Evolutionary conservation across 2,888 invertebrate species (phyloP), one percentile per base, ranked within the genome.

Genomic region (Chalcis sispes): DNA sequence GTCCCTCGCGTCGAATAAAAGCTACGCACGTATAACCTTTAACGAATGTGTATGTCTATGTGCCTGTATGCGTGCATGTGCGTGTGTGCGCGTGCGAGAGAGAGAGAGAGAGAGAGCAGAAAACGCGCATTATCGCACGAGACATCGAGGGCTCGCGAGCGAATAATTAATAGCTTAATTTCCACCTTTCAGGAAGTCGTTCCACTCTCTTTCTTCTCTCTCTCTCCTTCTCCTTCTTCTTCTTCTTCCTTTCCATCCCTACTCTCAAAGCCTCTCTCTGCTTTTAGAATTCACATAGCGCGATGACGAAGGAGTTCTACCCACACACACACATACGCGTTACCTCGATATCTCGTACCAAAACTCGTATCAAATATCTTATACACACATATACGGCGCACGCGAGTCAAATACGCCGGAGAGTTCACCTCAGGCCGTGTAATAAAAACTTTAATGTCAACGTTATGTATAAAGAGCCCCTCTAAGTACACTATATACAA

Each of bases 91-190:
- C n/a, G n/a, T n/a, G n/a, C n/a, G n/a, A n/a, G n/a, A n/a, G n/a
- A n/a, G n/a, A n/a, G n/a, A n/a, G n/a, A n/a, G n/a, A n/a, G n/a
- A n/a, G n/a, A n/a, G n/a, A n/a, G n/a, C n/a, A n/a, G n/a, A n/a
- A n/a, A n/a, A n/a, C n/a, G n/a, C n/a, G n/a, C 32, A 32, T 32
- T 5, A 5, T 8, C 32, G 32, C 40, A 27, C 15, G 27, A 18
- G 15, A 52, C 56, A 48, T 58, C 65, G 65, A 25, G 56, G 64
- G n/a, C n/a, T 36, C 13, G 32, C 62, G n/a, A 10, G 69, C 76
- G 81, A 81, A 83, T 86, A 86, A 87, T 86, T 85, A 86, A 86
- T 86, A 85, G 86, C 85, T 86, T 84, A 85, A 86, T 86, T 86
- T 86, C 83, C 83, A 85, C 82, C 85, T 84, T 85, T 85, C 86